phyloP scores from a whole-genome alignment of 2,797 vertebrate species.

The Clangula hyemalis region DNA sequence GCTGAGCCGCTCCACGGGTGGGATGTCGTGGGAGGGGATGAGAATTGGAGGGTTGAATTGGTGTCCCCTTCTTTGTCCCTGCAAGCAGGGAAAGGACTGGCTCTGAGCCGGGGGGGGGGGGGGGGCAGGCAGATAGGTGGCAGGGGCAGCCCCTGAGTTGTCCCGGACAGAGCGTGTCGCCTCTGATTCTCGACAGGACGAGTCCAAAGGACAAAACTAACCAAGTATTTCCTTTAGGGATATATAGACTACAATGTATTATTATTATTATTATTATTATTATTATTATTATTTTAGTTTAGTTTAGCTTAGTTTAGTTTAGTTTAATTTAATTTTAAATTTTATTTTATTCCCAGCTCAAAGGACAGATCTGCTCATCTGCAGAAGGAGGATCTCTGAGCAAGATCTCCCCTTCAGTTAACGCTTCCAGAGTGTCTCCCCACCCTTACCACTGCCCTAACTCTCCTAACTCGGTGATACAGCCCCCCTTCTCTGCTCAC shows the following conservation, averaged over 20 bases:
- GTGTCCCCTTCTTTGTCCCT: too few species aligned
- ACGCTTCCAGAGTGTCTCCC: rapidly evolving
- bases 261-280: too few species aligned
- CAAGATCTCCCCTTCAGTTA: neutral
- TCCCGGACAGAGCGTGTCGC: neutral
- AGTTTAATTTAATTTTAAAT: neutral
- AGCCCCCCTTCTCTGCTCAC: neutral
- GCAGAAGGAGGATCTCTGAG: rapidly evolving
- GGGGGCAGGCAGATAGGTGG: neutral
- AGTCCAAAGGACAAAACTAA: neutral
- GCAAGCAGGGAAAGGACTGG: too few species aligned
- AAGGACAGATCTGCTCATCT: rapidly evolving
- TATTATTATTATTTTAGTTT: neutral
- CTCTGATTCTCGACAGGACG: neutral
- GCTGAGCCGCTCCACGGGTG: neutral
- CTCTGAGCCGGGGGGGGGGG: rapidly evolving
- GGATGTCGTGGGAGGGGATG: neutral
- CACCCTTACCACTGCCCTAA: too few species aligned
- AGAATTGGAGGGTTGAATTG: too few species aligned
- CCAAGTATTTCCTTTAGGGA: neutral
- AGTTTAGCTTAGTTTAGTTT: too few species aligned
- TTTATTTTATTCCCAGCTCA: neutral
- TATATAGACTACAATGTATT: neutral
- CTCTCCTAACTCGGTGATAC: neutral
- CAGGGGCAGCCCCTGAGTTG: rapidly evolving